These are phyloP conservation scores for Dromiciops gliroides DNA, from an alignment of 2,113 vertebrate genomes.

Conservation along the genomic window DNA sequence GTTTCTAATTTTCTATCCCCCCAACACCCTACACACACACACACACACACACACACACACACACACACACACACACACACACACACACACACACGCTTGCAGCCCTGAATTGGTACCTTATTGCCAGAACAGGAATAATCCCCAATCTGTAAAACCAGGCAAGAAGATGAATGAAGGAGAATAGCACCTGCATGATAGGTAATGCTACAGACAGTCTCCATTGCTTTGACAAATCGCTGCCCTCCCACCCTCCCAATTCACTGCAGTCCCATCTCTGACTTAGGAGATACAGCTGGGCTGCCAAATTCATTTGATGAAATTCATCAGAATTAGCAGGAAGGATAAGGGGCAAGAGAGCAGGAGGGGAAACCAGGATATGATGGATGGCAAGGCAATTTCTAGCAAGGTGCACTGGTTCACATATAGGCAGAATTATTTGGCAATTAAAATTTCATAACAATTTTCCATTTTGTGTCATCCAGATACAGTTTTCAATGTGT, in stretches of 20 bases:
- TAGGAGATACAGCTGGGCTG: slow-evolving; percentile 61
- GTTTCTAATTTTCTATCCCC: slow-evolving; percentile 81
- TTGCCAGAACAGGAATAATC: slow-evolving; percentile 85
- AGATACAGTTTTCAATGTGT: slow-evolving; percentile 80
- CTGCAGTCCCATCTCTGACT: slow-evolving; percentile 64
- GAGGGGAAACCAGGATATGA: slow-evolving; percentile 49
- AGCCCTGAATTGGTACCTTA: slow-evolving; percentile 85
- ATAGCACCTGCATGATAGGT: slow-evolving; percentile 89
- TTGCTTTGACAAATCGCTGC: slow-evolving; percentile 80
- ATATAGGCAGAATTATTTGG: slow-evolving; percentile 83
- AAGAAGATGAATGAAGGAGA: slow-evolving; percentile 85
- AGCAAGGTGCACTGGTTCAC: slow-evolving; percentile 78
- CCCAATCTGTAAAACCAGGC: slow-evolving; percentile 81
- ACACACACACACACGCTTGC: slow-evolving; percentile 8
- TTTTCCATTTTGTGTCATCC: slow-evolving; percentile 75
- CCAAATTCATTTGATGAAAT: slow-evolving; percentile 72
- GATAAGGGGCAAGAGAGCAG: slow-evolving; percentile 44
- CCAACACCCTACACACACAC: slow-evolving; percentile 72
- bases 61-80: slow-evolving; percentile 5
- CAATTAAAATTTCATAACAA: slow-evolving; percentile 84
- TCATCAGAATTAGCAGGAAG: slow-evolving; percentile 68
- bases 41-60: neutral
- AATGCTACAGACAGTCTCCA: slow-evolving; percentile 76
- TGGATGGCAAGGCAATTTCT: slow-evolving; percentile 73
- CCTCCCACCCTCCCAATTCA: slow-evolving; percentile 37